phyloP scores from a whole-genome alignment of 2,113 vertebrate genomes.

The Gymnogyps californianus region DNA sequence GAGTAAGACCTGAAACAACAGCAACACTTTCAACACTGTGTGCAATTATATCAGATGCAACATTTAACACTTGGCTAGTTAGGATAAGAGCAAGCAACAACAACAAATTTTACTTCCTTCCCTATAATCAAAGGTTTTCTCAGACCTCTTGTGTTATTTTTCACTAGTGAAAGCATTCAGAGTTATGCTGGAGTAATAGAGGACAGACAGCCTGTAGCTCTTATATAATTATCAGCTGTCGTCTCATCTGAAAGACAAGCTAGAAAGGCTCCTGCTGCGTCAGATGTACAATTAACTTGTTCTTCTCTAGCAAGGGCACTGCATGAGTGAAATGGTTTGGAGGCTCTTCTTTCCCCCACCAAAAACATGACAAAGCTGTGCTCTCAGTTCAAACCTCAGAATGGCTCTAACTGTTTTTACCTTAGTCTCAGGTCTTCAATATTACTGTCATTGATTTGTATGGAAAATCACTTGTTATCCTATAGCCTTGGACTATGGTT shows the following conservation, averaged over 20 bases:
- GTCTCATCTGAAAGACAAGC: neutral
- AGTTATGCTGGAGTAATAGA: neutral
- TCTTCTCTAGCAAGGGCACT: constrained; percentile 5
- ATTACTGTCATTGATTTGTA: neutral
- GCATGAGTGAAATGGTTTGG: neutral
- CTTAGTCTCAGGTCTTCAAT: neutral
- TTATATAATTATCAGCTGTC: constrained; percentile 37
- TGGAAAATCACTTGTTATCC: neutral
- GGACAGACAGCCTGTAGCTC: neutral
- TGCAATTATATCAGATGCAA: neutral
- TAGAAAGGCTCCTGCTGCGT: neutral
- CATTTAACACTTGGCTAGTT: neutral
- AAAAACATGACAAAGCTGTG: neutral
- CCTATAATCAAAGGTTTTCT: constrained; percentile 17
- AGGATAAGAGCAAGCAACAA: neutral
- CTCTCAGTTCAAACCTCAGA: neutral
- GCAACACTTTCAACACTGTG: neutral
- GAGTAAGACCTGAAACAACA: neutral
- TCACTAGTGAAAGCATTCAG: neutral
- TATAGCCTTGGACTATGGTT: neutral
- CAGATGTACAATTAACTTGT: constrained; percentile 29
- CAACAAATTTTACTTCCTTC: neutral
- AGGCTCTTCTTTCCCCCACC: neutral
- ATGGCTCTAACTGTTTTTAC: neutral
- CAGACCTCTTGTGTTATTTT: neutral